A percentile compares a stretch with the other conserved stretches of the same genome.
These are phyloP conservation scores for Tupaia chinensis DNA, from an alignment of 2,113 vertebrate species.

Conservation along the genomic window DNA sequence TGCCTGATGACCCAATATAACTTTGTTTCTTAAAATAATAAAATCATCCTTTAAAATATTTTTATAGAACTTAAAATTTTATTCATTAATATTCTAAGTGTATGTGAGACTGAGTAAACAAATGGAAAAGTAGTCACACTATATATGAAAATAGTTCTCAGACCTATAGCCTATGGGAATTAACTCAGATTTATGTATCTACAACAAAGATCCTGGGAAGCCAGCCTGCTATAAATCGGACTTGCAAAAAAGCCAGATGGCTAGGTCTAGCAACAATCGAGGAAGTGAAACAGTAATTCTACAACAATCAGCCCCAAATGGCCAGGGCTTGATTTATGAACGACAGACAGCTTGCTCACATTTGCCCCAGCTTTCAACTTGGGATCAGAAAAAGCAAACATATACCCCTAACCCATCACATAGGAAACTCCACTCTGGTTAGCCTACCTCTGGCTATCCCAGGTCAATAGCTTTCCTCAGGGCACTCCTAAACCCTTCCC, in stretches of 20 bases:
- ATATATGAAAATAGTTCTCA: neutral
- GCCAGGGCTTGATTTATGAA: neutral
- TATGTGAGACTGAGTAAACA: neutral
- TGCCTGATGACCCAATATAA: no score
- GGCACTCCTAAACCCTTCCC: neutral
- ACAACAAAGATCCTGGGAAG: neutral
- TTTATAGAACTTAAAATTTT: neutral
- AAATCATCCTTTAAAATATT: neutral
- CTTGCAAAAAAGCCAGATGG: neutral
- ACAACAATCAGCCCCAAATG: neutral
- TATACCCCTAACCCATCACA: neutral
- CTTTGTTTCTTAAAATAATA: conserved; percentile 13
- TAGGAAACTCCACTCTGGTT: fast-evolving
- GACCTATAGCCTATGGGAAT: neutral
- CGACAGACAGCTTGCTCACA: neutral
- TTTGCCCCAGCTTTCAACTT: neutral
- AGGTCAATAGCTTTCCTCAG: neutral
- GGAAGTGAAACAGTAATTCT: neutral
- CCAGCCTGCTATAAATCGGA: neutral
- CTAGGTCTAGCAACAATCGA: neutral
- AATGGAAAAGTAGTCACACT: neutral
- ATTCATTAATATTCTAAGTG: neutral
- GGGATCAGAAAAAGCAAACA: neutral
- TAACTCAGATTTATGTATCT: neutral
- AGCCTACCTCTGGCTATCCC: neutral